phyloP scores from a whole-genome alignment of 64 coral and sea anemone genomes.

The Porites australiensis region DNA sequence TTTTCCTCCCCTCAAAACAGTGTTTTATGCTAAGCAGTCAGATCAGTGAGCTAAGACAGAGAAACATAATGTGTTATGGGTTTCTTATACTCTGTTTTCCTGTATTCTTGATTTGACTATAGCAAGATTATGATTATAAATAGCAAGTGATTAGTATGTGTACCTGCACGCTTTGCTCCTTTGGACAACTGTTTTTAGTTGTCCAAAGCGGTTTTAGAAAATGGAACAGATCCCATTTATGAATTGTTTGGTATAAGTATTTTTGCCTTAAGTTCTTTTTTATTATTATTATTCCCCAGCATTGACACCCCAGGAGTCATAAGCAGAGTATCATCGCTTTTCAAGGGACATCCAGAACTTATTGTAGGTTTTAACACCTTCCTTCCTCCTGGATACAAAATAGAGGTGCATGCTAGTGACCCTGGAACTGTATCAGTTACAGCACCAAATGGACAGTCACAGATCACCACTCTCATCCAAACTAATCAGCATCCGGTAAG shows the following conservation, averaged over 20 bases:
- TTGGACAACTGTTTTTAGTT: too few species aligned
- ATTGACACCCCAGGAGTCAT: conserved; percentile 99
- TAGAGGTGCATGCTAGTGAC: conserved; percentile 96
- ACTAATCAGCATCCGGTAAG: conserved; percentile 62
- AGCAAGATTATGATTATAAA: too few species aligned
- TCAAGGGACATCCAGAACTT: conserved; percentile 98
- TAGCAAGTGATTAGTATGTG: too few species aligned
- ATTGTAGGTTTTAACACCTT: conserved; percentile 99
- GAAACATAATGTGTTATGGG: too few species aligned
- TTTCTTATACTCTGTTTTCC: too few species aligned
- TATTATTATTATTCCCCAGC: conserved; percentile 57
- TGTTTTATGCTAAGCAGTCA: too few species aligned
- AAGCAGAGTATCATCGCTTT: conserved; percentile 91
- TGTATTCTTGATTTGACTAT: too few species aligned
- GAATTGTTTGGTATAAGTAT: neutral
- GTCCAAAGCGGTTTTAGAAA: too few species aligned
- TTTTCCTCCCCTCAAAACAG: too few species aligned
- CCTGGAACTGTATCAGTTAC: conserved; percentile 91
- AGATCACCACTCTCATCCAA: conserved; percentile 71
- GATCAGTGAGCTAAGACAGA: too few species aligned
- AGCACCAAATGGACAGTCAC: conserved; percentile 90
- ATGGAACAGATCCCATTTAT: neutral
- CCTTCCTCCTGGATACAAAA: conserved; percentile 98
- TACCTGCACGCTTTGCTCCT: too few species aligned
- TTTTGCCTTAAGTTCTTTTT: neutral